Percentiles rank a stretch among this genome's conserved stretches.
These are phyloP conservation scores for Scaptomyza caliginosa DNA, from an alignment of 2,888 invertebrate genomes.

Conservation along the genomic window DNA sequence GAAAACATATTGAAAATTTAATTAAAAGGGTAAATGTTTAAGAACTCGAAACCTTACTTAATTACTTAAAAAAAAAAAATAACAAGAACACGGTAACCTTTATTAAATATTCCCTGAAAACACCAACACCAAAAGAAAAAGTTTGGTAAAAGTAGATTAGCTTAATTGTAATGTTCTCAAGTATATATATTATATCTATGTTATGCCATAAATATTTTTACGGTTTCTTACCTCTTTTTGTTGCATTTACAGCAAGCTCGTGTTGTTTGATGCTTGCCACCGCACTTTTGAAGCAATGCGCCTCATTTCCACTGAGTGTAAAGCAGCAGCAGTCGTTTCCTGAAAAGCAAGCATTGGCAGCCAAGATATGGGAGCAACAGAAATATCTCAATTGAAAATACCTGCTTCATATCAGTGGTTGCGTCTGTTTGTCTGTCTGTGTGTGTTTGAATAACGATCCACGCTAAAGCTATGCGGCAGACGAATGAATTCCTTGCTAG, in stretches of 20 bases:
- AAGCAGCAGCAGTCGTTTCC: not conserved
- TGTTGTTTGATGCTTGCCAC: constrained; percentile 3
- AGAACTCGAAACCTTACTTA: constrained; percentile 25
- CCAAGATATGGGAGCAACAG: constrained; percentile 11
- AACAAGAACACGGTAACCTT: not conserved
- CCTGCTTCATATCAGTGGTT: constrained; percentile 35
- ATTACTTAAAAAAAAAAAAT: constrained; percentile 10
- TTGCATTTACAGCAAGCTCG: not conserved
- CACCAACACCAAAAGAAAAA: not conserved
- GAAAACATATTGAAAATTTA: constrained; percentile 71
- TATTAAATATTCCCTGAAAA: not conserved
- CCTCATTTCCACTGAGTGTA: constrained; percentile 1
- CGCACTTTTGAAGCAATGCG: constrained; percentile 14
- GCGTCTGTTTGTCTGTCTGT: not conserved
- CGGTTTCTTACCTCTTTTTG: not conserved
- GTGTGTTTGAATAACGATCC: constrained; percentile 1
- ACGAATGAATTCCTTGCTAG: constrained; percentile 3
- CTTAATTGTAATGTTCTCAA: not conserved
- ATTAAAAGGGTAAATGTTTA: constrained; percentile 70
- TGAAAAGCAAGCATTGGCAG: constrained; percentile 14
- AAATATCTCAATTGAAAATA: constrained; percentile 69
- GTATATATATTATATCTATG: not conserved
- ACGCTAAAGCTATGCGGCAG: constrained; percentile 6
- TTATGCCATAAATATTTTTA: not conserved
- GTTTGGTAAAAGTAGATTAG: not conserved